These are phyloP conservation scores for Bradypodion pumilum DNA, from an alignment of 2,797 vertebrate species.

Conservation along the genomic window DNA sequence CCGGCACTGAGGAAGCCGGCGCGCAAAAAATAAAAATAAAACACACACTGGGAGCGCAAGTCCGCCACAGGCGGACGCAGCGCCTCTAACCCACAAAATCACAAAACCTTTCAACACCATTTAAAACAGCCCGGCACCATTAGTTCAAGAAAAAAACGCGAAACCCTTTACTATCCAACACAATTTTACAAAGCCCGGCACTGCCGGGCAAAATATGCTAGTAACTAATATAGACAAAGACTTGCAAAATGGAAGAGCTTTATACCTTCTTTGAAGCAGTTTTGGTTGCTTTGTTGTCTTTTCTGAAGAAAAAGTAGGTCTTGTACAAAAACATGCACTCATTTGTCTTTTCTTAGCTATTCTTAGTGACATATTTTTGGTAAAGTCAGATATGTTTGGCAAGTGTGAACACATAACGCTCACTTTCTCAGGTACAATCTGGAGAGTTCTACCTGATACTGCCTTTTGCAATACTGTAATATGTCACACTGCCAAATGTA, in stretches of 20 bases:
- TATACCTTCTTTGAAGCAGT: background rate
- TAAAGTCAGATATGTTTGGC: background rate
- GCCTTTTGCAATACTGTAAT: background rate
- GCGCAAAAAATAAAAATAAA: too few relatives aligned
- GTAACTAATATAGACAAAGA: too few relatives aligned
- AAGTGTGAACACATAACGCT: background rate
- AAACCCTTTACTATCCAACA: too few relatives aligned
- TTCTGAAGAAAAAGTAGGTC: background rate
- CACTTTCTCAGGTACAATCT: background rate
- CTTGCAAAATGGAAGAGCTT: background rate
- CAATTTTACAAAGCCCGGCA: too few relatives aligned
- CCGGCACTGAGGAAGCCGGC: too few relatives aligned
- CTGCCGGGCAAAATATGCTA: too few relatives aligned
- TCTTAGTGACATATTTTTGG: background rate
- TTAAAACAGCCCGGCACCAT: too few relatives aligned
- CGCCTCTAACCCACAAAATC: too few relatives aligned
- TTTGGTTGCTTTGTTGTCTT: background rate
- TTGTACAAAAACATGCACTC: background rate
- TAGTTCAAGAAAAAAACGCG: too few relatives aligned
- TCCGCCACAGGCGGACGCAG: too few relatives aligned
- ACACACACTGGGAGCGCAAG: too few relatives aligned
- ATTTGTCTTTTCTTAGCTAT: background rate
- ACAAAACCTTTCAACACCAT: too few relatives aligned
- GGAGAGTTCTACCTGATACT: background rate
- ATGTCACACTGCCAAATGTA: background rate